Percentiles rank a stretch among this genome's conserved stretches.
phyloP scores from a whole-genome alignment of 1,140 invertebrate species.

The Caenorhabditis tropicalis region DNA sequence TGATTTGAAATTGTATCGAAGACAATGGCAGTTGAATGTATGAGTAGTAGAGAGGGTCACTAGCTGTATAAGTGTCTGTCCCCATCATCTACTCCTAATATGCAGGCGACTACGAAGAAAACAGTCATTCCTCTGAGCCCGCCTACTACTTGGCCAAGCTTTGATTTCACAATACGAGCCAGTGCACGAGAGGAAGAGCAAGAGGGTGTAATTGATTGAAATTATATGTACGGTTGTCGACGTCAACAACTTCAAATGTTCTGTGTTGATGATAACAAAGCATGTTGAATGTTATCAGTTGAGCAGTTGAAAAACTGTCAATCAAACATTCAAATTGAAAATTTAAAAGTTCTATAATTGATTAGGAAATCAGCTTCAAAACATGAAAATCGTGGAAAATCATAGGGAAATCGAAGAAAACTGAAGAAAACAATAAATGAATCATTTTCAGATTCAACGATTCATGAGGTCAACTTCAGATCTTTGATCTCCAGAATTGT shows the following conservation, averaged over 20 bases:
- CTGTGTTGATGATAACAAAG: background rate
- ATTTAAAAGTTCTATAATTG: background rate
- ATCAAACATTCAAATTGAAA: background rate
- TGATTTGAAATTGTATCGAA: slow-evolving; percentile 23
- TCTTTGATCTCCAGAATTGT: too few relatives aligned
- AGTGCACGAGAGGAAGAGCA: background rate
- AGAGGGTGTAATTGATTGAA: background rate
- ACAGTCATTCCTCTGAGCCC: background rate
- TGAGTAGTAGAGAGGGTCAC: background rate
- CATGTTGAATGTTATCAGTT: background rate
- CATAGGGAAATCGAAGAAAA: too few relatives aligned
- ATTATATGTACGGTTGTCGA: background rate
- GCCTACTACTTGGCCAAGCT: background rate
- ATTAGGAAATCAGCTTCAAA: background rate
- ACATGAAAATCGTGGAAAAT: background rate
- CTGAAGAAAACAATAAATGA: too few relatives aligned
- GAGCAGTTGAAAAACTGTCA: background rate
- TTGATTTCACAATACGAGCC: background rate
- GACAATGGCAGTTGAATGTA: background rate
- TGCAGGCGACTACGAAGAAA: background rate
- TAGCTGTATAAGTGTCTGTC: background rate
- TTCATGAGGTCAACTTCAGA: too few relatives aligned
- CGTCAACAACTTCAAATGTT: background rate
- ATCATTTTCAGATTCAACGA: too few relatives aligned
- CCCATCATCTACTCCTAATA: background rate